Percentiles rank a stretch among this genome's conserved stretches.
phyloP scores from a whole-genome alignment of 2,797 vertebrate species.

The Holocentrus rufus region DNA sequence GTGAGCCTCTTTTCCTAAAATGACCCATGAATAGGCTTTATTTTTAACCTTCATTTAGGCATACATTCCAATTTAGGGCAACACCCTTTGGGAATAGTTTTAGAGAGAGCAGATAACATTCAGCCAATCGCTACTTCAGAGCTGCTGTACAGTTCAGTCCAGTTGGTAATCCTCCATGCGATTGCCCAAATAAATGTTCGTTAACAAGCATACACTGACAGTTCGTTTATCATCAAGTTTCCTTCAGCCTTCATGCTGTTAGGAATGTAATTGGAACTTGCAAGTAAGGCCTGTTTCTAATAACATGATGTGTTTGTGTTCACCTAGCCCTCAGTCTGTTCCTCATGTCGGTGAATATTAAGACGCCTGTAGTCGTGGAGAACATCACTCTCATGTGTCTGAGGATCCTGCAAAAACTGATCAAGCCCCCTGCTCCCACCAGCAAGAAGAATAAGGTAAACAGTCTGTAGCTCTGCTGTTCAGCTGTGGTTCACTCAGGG shows the following conservation, averaged over 20 bases:
- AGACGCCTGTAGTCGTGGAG: slow-evolving; percentile 97
- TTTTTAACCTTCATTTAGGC: background rate
- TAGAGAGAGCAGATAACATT: background rate
- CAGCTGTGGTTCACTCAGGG: background rate
- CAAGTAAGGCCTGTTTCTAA: background rate
- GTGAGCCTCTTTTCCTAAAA: slow-evolving; percentile 77
- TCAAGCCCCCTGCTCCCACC: slow-evolving; percentile 95
- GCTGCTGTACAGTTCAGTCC: no score
- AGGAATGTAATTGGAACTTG: background rate
- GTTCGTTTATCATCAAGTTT: no score
- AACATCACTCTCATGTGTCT: slow-evolving; percentile 99
- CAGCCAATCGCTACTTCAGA: no score
- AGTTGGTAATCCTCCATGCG: no score
- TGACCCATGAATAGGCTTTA: background rate
- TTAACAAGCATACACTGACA: no score
- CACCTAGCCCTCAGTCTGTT: slow-evolving; percentile 93
- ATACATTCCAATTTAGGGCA: background rate
- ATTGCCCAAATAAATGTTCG: no score
- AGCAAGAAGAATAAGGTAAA: slow-evolving; percentile 99
- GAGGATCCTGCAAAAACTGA: slow-evolving; percentile 96
- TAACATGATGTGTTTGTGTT: background rate
- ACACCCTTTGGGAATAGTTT: background rate
- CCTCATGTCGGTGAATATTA: slow-evolving; percentile 98
- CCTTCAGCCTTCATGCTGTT: background rate
- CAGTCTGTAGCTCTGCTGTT: background rate